Evolutionary conservation across 2,888 invertebrate species (phyloP).

Genomic region (Orthosia gothica): DNA sequence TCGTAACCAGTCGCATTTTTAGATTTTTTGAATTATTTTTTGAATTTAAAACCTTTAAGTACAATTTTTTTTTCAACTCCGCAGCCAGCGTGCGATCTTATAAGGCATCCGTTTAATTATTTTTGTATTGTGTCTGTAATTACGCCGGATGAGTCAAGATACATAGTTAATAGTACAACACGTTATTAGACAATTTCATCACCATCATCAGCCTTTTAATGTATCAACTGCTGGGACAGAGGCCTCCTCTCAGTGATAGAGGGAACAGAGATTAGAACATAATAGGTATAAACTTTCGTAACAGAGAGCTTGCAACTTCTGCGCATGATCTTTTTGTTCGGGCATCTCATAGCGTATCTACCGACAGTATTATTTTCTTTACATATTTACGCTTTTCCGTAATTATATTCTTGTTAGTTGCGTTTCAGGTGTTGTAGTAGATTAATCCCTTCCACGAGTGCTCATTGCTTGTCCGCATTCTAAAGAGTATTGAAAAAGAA

Average conservation of each 20-base stretch:
- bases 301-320: not conserved
- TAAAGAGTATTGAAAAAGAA: slow-evolving; percentile 36
- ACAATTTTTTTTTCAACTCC: no score
- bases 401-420: slow-evolving; percentile 6
- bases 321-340: not conserved
- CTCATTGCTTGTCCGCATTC: slow-evolving; percentile 4
- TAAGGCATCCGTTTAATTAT: no score
- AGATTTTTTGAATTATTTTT: no score
- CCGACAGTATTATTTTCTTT: not conserved
- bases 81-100: no score
- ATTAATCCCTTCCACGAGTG: slow-evolving; percentile 48
- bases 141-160: no score
- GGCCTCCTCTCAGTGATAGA: no score
- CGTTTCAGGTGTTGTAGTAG: slow-evolving; percentile 28
- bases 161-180: not conserved
- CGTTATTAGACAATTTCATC: no score
- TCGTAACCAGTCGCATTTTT: no score
- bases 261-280: not conserved
- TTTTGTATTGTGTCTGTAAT: no score
- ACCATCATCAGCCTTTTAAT: no score
- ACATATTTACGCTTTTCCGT: slow-evolving; percentile 1
- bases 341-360: not conserved
- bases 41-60: no score
- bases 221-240: no score
- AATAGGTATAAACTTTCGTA: not conserved